Percentiles rank a stretch among this genome's conserved stretches.
phyloP scores from a whole-genome alignment of 2,888 invertebrate species.

The Thymelicus lineola region DNA sequence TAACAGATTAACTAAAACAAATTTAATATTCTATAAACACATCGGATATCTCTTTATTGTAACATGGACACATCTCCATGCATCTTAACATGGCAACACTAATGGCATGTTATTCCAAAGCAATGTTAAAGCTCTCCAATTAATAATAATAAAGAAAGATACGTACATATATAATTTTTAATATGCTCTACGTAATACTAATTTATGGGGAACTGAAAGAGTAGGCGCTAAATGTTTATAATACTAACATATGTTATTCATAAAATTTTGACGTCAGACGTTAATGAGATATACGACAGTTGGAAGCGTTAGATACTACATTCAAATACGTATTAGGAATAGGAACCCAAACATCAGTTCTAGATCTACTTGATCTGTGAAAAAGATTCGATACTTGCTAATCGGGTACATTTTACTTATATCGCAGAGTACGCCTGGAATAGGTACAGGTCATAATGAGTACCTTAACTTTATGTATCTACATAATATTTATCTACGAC shows the following conservation, averaged over 20 bases:
- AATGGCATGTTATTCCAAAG: slow-evolving; percentile 71
- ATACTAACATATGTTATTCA: slow-evolving; percentile 41
- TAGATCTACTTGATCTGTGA: slow-evolving; percentile 63
- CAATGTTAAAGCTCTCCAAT: slow-evolving; percentile 73
- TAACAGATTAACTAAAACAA: slow-evolving; percentile 11
- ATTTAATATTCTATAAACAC: slow-evolving; percentile 17
- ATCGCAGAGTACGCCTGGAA: too few species aligned
- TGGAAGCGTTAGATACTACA: slow-evolving; percentile 60
- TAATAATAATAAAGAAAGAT: slow-evolving; percentile 55
- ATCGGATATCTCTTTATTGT: slow-evolving; percentile 11
- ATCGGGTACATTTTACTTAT: too few species aligned
- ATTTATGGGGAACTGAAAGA: slow-evolving; percentile 15
- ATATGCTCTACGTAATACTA: slow-evolving; percentile 29
- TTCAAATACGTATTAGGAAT: slow-evolving; percentile 61
- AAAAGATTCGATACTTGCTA: slow-evolving; percentile 5
- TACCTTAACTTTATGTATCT: too few species aligned
- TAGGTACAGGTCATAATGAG: too few species aligned
- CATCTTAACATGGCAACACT: slow-evolving; percentile 51
- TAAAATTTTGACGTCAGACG: slow-evolving; percentile 50
- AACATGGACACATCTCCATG: background rate
- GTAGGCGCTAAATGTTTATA: slow-evolving; percentile 16
- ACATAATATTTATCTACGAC: too few species aligned
- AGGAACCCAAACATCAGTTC: slow-evolving; percentile 81
- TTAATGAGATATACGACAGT: slow-evolving; percentile 44
- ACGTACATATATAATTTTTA: slow-evolving; percentile 13